phyloP scores from a whole-genome alignment of 2,888 invertebrate species.

The Liodrosophila aerea region DNA sequence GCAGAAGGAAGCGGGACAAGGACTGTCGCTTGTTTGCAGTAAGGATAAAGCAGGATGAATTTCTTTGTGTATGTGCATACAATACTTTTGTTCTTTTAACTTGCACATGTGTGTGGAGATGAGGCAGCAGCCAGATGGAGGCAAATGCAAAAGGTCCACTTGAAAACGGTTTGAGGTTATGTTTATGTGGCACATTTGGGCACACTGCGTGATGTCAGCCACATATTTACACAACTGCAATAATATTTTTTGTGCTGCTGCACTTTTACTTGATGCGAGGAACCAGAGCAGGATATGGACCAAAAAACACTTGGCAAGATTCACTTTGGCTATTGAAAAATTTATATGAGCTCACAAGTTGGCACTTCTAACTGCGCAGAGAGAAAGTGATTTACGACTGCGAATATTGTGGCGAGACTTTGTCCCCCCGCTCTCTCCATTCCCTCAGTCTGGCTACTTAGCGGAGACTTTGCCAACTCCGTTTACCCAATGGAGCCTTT shows the following conservation, averaged over 20 bases:
- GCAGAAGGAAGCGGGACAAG: neutral
- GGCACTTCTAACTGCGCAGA: constrained; percentile 16
- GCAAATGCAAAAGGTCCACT: constrained; percentile 71
- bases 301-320: constrained; percentile 26
- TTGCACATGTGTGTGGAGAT: constrained; percentile 43
- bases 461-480: constrained; percentile 34
- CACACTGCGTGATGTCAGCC: constrained; percentile 44
- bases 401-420: constrained; percentile 65
- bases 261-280: constrained; percentile 34
- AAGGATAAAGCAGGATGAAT: constrained; percentile 36
- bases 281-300: constrained; percentile 41
- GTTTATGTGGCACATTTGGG: constrained; percentile 67
- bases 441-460: constrained; percentile 51
- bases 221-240: constrained; percentile 70
- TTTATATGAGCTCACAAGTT: constrained; percentile 45
- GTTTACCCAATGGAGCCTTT: constrained; percentile 49
- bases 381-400: constrained; percentile 78
- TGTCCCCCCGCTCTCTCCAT: constrained; percentile 44
- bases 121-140: constrained; percentile 37
- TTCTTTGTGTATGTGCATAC: constrained; percentile 15
- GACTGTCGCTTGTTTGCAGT: constrained; percentile 36
- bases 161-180: constrained; percentile 54
- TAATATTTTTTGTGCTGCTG: constrained; percentile 61
- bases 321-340: constrained; percentile 47
- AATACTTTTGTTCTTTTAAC: constrained; percentile 38